Percentiles rank a stretch among this genome's conserved stretches.
phyloP scores from a whole-genome alignment of 2,888 invertebrate species.

The Drepana falcataria region DNA sequence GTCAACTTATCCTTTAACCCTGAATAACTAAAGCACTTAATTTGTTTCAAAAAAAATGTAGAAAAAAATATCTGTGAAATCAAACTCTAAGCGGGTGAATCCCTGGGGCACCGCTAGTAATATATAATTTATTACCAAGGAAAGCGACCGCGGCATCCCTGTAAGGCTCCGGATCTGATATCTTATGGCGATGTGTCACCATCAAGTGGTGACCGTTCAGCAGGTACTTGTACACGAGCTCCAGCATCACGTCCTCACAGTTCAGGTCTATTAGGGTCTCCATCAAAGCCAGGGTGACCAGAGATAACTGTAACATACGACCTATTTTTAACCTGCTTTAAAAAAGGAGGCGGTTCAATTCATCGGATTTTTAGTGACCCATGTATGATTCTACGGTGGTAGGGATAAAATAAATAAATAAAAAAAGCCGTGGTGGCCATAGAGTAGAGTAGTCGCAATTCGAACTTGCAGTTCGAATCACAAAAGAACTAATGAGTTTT shows the following conservation, averaged over 20 bases:
- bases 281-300: slow-evolving; percentile 93
- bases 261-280: slow-evolving; percentile 93
- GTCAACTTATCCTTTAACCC: too few species aligned
- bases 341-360: too few species aligned
- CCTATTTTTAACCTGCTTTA: too few species aligned
- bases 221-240: slow-evolving; percentile 91
- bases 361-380: too few species aligned
- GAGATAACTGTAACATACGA: slow-evolving; percentile 80
- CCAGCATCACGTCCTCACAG: slow-evolving; percentile 97
- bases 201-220: slow-evolving; percentile 58
- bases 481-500: too few species aligned
- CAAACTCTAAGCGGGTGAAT: too few species aligned
- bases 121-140: slow-evolving; percentile 17
- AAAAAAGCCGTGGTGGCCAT: slow-evolving; percentile 1
- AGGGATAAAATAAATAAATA: neutral
- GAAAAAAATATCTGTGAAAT: too few species aligned
- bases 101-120: too few species aligned
- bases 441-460: slow-evolving; percentile 21
- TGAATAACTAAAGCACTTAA: too few species aligned
- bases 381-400: too few species aligned
- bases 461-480: too few species aligned
- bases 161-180: slow-evolving; percentile 55
- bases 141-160: slow-evolving; percentile 63
- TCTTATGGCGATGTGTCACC: slow-evolving; percentile 43
- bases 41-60: too few species aligned